Evolutionary conservation across 2,797 vertebrate genomes (phyloP), one percentile per base, ranked within the genome.

Genomic region (Falco rusticolus): DNA sequence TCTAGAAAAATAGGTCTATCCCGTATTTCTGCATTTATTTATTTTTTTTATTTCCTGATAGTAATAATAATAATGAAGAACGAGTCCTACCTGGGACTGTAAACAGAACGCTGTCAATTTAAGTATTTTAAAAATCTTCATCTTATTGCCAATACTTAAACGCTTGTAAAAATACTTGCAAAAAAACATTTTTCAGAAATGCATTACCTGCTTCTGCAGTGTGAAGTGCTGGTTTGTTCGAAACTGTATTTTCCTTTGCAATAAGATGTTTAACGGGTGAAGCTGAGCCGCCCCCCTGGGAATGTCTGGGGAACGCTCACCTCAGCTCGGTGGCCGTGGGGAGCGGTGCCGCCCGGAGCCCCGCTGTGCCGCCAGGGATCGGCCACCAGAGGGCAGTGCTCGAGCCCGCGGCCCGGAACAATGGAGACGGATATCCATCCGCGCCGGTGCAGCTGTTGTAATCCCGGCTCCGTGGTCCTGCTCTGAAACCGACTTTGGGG

Each of bases 141-240:
- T 19, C 5, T 33, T 24, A 50, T 1, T 61, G n/a, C 14, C 76
- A 64, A 13, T n/a, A 37, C 10, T 43, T 33, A 45, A 29, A 11
- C 50, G 6, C 13, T 26, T 53, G 11, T 59, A 41, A 57, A 70
- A 47, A 20, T 2, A 75, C 19, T 21, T 43, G 31, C 12, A 10
- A 17, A 54, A 54, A 63, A 28, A 0, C 20, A 0, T 22, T 61
- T 61, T 63, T 17, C 45, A 63, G 47, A 14, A 19, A 1, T 1
- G 9, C 4, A 5, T 37, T 63, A 5, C 29, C 14, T 28, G 3
- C 16, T 16, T 37, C 31, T 41, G 22, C 33, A 24, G 41, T 11
- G 10, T 6, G 7, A 19, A 31, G 25, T 7, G 10, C 8, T 26
- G 26, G 6, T 63, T 61, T 13, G 6, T 24, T 66, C 48, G 16